A percentile compares a stretch with the other conserved stretches of the same genome.
phyloP scores from a whole-genome alignment of 2,888 invertebrate species.

The Lithophane semibrunnea region DNA sequence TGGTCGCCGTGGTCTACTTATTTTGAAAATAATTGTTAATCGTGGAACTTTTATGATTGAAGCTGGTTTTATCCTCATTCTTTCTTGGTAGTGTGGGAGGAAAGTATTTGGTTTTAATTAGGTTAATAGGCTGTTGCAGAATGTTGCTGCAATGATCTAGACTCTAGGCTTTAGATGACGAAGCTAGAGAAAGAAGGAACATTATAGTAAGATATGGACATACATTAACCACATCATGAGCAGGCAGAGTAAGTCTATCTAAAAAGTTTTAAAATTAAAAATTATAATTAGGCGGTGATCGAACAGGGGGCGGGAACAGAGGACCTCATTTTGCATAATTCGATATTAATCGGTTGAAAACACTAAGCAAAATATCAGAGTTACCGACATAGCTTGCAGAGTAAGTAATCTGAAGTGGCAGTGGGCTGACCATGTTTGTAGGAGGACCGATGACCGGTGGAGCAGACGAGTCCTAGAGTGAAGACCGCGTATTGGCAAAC shows the following conservation, averaged over 20 bases:
- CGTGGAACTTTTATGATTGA: constrained; percentile 33
- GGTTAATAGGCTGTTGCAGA: not conserved
- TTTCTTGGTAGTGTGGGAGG: constrained; percentile 43
- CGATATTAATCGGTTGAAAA: not conserved
- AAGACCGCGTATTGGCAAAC: too few relatives aligned
- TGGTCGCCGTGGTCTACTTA: constrained; percentile 46
- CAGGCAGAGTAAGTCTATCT: too few relatives aligned
- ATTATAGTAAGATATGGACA: not conserved
- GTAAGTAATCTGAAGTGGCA: too few relatives aligned
- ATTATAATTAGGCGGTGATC: not conserved
- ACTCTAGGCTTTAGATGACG: not conserved
- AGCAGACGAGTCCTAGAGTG: too few relatives aligned
- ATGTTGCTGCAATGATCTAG: not conserved
- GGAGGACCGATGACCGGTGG: too few relatives aligned
- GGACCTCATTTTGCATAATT: not conserved
- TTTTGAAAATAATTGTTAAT: constrained; percentile 35
- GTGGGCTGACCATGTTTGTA: too few relatives aligned
- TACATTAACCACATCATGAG: not conserved
- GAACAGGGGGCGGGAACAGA: not conserved
- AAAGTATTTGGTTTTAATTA: not conserved
- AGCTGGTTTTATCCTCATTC: constrained; percentile 19
- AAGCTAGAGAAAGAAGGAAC: not conserved
- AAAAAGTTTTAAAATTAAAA: not conserved
- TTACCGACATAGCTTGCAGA: too few relatives aligned
- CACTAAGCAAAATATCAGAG: too few relatives aligned